A percentile compares a stretch with the other conserved stretches of the same genome.
phyloP scores from a whole-genome alignment of 2,797 vertebrate species.

The Darevskia nairensis region DNA sequence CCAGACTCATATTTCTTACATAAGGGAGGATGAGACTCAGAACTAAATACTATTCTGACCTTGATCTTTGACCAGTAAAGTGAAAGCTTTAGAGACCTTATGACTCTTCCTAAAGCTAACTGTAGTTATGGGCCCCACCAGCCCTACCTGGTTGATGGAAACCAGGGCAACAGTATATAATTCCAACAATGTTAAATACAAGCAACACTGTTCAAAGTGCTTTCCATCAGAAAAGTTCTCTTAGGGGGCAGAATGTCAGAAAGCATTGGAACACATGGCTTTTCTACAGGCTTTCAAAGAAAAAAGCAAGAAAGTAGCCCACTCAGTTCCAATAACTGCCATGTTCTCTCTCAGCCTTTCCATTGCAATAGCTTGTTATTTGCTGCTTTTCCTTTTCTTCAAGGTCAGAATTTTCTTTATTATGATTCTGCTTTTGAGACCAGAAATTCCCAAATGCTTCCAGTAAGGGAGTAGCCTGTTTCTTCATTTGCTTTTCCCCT shows the following conservation, averaged over 20 bases:
- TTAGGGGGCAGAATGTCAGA: neutral
- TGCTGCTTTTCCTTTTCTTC: slow-evolving; percentile 9
- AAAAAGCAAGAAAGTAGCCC: neutral
- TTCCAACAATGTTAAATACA: neutral
- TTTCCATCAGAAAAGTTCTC: neutral
- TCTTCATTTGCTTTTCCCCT: neutral
- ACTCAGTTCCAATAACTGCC: neutral
- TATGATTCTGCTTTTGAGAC: neutral
- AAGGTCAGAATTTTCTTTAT: neutral
- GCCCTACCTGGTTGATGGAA: neutral
- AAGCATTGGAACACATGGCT: neutral
- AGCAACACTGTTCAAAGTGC: neutral
- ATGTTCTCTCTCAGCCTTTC: neutral
- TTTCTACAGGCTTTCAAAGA: neutral
- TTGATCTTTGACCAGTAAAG: neutral
- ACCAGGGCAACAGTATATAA: too few relatives aligned
- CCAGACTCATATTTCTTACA: neutral
- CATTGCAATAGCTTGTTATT: neutral
- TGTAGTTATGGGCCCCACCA: neutral
- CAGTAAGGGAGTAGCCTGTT: neutral
- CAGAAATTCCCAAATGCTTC: neutral
- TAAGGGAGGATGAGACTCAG: neutral
- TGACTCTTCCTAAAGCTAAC: neutral
- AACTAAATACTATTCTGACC: neutral
- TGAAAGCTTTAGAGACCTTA: neutral